Percentiles rank a stretch among this genome's conserved stretches.
Conservation (phyloP, 2,888 invertebrate genomes). For the Yponomeuta plumbellus region DNA sequence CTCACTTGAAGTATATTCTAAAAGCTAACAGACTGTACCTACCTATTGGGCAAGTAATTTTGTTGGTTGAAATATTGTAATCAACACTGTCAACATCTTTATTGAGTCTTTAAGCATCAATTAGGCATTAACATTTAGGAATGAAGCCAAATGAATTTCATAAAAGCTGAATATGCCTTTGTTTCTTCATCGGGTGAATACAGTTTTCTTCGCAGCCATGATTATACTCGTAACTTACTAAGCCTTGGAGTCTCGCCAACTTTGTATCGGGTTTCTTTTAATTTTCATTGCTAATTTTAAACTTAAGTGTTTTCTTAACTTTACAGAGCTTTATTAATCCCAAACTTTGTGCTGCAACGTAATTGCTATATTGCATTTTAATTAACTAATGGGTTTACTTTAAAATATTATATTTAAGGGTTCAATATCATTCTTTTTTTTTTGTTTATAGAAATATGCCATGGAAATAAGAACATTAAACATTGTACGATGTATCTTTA, state of each 20-base stretch:
- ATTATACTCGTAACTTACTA: constrained; percentile 3
- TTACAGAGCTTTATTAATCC: background rate
- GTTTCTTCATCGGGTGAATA: background rate
- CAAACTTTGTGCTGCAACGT: background rate
- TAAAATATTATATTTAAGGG: no score
- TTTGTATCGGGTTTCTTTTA: constrained; percentile 4
- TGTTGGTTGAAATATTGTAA: no score
- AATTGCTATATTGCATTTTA: background rate
- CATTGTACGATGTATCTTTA: no score
- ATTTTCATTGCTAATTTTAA: constrained; percentile 14
- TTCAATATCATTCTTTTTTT: no score
- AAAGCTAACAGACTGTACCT: no score
- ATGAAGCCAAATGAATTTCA: background rate
- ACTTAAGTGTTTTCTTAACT: constrained; percentile 5
- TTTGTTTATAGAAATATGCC: no score
- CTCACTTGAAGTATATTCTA: no score
- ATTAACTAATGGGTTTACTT: background rate
- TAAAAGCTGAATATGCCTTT: background rate
- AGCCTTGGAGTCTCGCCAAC: constrained; percentile 6
- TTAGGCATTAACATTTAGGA: no score
- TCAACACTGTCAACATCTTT: no score
- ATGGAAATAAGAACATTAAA: no score
- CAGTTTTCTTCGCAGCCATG: background rate
- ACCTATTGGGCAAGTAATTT: no score
- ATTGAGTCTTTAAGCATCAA: no score